Conservation (phyloP, 92 coral and sea anemone species). For the Porites lobata region DNA sequence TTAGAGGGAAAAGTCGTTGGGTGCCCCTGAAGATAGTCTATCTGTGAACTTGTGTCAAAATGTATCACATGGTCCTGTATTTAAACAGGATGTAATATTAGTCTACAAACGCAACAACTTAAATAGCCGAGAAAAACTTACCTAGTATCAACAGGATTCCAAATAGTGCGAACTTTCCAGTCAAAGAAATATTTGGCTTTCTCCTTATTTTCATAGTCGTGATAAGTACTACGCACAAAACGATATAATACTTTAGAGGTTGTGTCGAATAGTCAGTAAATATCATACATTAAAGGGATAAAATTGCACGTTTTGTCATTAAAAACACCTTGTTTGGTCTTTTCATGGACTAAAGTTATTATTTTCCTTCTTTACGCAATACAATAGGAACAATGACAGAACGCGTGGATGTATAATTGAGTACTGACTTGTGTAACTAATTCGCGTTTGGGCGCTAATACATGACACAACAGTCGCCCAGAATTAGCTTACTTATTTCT, state of each 20-base stretch:
- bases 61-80: neutral
- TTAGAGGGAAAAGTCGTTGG: too few species aligned
- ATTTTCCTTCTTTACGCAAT: neutral
- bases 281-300: neutral
- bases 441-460: neutral
- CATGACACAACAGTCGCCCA: neutral
- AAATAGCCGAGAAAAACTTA: neutral
- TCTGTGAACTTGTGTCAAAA: too few species aligned
- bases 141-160: neutral
- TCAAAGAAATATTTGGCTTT: neutral
- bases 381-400: neutral
- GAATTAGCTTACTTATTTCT: too few species aligned
- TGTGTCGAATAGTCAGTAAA: too few species aligned
- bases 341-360: neutral
- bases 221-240: neutral
- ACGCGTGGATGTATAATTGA: neutral
- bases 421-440: neutral
- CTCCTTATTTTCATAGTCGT: neutral
- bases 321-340: constrained; percentile 21
- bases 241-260: neutral
- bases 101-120: neutral
- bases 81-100: neutral
- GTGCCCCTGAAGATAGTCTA: too few species aligned
- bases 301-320: constrained; percentile 31
- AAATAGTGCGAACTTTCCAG: neutral